Evolutionary conservation across 2,797 vertebrate genomes (phyloP), one percentile per base, ranked within the genome.

Genomic region (Sebastolobus alascanus): DNA sequence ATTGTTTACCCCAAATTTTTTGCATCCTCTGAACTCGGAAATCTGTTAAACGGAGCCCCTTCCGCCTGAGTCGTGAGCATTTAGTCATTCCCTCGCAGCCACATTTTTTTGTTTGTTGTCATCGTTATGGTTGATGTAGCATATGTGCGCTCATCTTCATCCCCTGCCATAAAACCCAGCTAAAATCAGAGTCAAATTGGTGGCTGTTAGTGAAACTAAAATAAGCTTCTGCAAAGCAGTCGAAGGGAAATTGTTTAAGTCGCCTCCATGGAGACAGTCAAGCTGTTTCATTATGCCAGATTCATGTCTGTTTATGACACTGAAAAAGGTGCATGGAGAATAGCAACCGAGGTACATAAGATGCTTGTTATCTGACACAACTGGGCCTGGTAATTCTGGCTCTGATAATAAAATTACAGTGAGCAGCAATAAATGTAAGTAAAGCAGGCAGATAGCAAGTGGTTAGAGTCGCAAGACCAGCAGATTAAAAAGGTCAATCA

Each of bases 81-180:
- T 68, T 52, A 75, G 35, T 74, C 58, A 29, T 64, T 87, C 65
- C 73, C 63, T 54, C 4, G 66, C 68, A 67, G 77, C 63, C 18
- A 43, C 10, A 14, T 75, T 12, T 75, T 69, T 80, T 73, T 83
- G 60, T 77, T 88, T 84, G 84, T 84, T 84, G 75, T 84, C 75
- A 35, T 67, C 7, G 59, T 66, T 74, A 27, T 40, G 63, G 67
- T 84, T 85, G 83, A 90, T 67, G 71, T 59, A 50, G 84, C 83
- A 86, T 89, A 87, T 86, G 83, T 80, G 75, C 73, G 29, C 75
- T 75, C 43, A 43, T 82, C 74, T 88, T 72, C 63, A 81, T 74
- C 63, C 18, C 4, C 43, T 69, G 52, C 77, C 70, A 65, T 60
- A 8, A 84, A 63, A n/a, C 37, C n/a, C 18, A 59, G 72, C 73